Conservation (phyloP, 2,113 vertebrate species). For the Manacus vitellinus region DNA sequence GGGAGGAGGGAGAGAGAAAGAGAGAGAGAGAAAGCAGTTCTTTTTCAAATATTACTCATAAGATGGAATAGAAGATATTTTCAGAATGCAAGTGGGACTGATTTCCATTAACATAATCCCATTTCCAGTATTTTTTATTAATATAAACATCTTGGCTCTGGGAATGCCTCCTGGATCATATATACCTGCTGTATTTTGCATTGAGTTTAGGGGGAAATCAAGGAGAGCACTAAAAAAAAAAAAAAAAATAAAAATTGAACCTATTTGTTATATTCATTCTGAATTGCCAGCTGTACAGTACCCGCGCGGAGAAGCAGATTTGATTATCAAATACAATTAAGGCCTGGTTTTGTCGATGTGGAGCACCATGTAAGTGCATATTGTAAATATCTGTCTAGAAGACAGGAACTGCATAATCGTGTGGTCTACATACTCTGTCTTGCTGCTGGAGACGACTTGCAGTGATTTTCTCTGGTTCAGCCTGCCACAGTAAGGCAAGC, state of each 20-base stretch:
- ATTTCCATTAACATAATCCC: conserved; percentile 26
- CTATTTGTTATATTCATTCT: not conserved
- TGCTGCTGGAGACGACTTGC: not conserved
- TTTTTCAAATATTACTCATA: conserved; percentile 33
- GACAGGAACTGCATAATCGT: not conserved
- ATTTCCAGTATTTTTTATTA: conserved; percentile 44
- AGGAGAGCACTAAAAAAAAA: not conserved
- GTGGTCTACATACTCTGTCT: not conserved
- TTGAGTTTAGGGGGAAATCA: conserved; percentile 1
- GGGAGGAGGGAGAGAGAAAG: not conserved
- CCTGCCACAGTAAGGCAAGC: not conserved
- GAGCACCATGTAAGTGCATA: not conserved
- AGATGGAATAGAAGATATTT: conserved; percentile 11
- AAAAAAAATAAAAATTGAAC: not conserved
- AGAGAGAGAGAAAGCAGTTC: not conserved
- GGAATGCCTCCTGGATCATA: not conserved
- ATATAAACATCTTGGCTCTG: conserved; percentile 12
- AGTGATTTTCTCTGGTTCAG: not conserved
- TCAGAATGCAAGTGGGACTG: conserved; percentile 3
- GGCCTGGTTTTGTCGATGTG: not conserved
- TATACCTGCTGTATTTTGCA: not conserved
- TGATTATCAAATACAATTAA: conserved; percentile 39
- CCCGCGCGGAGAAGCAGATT: not conserved
- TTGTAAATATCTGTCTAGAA: conserved; percentile 7
- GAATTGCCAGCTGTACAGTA: not conserved